Base-by-base conservation (phyloP, 92 coral and sea anemone genomes). In the Heteractis magnifica region DNA sequence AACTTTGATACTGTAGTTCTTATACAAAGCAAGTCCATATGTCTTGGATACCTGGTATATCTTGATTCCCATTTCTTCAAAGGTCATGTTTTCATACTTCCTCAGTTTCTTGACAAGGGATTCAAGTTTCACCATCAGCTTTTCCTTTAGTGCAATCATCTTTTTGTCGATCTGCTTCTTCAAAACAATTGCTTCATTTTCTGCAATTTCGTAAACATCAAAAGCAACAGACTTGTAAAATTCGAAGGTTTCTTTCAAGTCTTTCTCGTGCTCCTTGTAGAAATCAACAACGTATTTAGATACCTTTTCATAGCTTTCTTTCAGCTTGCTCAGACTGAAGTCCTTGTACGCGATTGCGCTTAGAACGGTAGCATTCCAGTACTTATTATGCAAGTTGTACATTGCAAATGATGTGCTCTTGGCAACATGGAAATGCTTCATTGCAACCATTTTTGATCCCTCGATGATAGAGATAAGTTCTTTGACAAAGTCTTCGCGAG, bases 51-150 rank as follows among this genome's bases (percentile, higher is more conserved):
- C 56, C 52, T 93, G 86, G 84, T 85, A 91, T 12, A 81, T 71
- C 84, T 87, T 85, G 55, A 87, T 20, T 48, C 78, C 93, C 72
- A 93, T 80, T 76, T 93, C 92, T 68, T 93, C 94, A 68, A 82
- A 93, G 4, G 98, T 91, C 92, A 93, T 89, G 82, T 93, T 89
- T 76, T 93, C 98, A 75, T 79, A 86, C 90, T 89, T 73, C 77
- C 95, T 78, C 51, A 89, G 41, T 72, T 91, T 90, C 23, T 76
- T 72, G 73, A 93, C 68, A 68, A 91, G 78, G 44, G 68, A 76
- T 51, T 89, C 86, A 51, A 89, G 56, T 55, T 85, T 80, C 4
- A 77, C 78, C 48, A 76, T 84, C 62, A 93, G 64, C 78, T 80
- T 91, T 53, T 52, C 86, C 62, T 86, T 83, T 20, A 88, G 70